Evolutionary conservation across 2,797 vertebrate species (phyloP).

Genomic region (Silurus aristotelis): DNA sequence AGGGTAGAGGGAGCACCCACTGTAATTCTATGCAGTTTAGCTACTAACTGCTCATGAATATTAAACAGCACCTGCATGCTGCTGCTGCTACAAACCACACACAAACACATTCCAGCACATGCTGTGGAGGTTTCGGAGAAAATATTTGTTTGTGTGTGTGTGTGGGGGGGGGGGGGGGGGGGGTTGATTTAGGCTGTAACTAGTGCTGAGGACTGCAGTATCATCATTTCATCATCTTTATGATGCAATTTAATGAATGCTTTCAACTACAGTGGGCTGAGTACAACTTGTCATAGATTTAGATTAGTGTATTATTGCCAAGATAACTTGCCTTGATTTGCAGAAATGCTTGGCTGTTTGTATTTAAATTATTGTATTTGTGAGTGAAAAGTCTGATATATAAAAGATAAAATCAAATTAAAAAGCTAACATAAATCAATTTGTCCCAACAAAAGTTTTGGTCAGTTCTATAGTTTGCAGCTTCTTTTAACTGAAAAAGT

Average conservation of each 20-base stretch:
- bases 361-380: background rate
- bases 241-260: constrained; percentile 67
- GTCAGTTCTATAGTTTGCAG: background rate
- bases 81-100: constrained; percentile 49
- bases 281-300: constrained; percentile 6
- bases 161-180: no score
- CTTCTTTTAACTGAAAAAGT: background rate
- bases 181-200: background rate
- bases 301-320: constrained; percentile 2
- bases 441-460: background rate
- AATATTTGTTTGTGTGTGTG: background rate
- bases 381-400: background rate
- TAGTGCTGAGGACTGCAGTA: background rate
- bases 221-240: constrained; percentile 50
- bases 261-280: constrained; percentile 36
- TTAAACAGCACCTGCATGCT: constrained; percentile 33
- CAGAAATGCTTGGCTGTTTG: background rate
- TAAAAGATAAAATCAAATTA: background rate
- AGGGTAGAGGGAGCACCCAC: constrained; percentile 57
- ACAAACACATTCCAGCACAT: constrained; percentile 50
- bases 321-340: constrained; percentile 6
- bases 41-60: constrained; percentile 58
- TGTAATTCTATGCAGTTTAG: constrained; percentile 70
- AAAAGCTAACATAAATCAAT: background rate
- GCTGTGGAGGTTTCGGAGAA: constrained; percentile 52